These are phyloP conservation scores for Oreochromis spilurus DNA, from an alignment of 2,113 vertebrate genomes.

Conservation along the genomic window DNA sequence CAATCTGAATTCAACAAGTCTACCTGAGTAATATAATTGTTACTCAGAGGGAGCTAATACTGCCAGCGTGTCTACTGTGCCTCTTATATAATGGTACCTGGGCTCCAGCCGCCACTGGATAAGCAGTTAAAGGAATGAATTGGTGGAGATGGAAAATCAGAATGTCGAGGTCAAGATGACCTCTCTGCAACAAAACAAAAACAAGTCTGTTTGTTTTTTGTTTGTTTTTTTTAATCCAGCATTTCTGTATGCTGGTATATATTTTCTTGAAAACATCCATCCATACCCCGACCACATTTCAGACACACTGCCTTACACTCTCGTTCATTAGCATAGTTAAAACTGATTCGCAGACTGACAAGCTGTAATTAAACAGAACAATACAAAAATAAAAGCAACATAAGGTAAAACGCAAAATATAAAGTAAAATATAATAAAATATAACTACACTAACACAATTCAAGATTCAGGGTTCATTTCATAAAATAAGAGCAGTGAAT, in stretches of 20 bases:
- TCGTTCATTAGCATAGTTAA: not conserved
- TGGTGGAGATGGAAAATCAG: not conserved
- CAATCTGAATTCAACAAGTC: not conserved
- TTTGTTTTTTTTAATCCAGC: not conserved
- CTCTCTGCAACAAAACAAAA: not conserved
- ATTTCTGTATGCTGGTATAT: accelerated
- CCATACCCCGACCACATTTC: accelerated
- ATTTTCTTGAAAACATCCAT: not conserved
- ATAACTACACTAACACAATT: accelerated
- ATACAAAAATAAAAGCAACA: not conserved
- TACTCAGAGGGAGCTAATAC: not conserved
- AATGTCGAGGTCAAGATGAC: not conserved
- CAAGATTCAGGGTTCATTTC: not conserved
- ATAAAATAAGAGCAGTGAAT: not conserved
- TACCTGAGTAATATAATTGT: not conserved
- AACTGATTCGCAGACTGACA: not conserved
- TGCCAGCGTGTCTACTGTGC: not conserved
- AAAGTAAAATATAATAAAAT: not conserved
- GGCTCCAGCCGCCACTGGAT: not conserved
- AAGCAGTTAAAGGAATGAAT: not conserved
- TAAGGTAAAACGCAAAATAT: accelerated
- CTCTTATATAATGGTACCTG: accelerated
- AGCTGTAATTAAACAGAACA: not conserved
- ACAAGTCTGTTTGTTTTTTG: not conserved
- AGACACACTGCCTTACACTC: not conserved